Percentiles rank a stretch among this genome's conserved stretches.
Evolutionary conservation across 2,888 invertebrate genomes (phyloP).

Genomic region (Drosophila testacea): DNA sequence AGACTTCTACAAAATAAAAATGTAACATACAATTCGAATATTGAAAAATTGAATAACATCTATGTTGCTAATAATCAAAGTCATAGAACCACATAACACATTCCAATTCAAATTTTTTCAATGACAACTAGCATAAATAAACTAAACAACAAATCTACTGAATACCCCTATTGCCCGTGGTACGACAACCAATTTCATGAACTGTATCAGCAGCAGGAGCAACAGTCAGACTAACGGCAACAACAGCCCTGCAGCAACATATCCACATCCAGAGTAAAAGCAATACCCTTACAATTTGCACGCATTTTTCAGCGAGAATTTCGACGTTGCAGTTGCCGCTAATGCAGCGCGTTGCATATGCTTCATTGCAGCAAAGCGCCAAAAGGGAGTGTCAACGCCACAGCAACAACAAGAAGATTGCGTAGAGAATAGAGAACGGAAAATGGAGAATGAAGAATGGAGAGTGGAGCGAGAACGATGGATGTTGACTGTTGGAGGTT

Average conservation of each 20-base stretch:
- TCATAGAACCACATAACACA: too few relatives aligned
- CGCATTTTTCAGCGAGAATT: constrained; percentile 69
- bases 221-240: constrained; percentile 24
- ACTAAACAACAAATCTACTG: background rate
- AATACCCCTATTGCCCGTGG: constrained; percentile 29
- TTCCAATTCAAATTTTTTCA: too few relatives aligned
- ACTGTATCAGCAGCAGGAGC: constrained; percentile 15
- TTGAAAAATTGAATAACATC: too few relatives aligned
- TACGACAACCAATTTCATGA: constrained; percentile 30
- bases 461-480: constrained; percentile 18
- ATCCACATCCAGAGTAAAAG: constrained; percentile 22
- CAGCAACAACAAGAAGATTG: constrained; percentile 21
- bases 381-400: constrained; percentile 73
- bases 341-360: constrained; percentile 66
- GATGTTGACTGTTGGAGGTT: constrained; percentile 14
- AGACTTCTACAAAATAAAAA: too few relatives aligned
- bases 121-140: too few relatives aligned
- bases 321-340: constrained; percentile 38
- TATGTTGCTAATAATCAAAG: too few relatives aligned
- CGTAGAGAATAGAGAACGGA: constrained; percentile 23
- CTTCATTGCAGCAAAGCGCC: constrained; percentile 69
- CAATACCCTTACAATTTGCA: constrained; percentile 61
- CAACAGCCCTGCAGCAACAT: constrained; percentile 33
- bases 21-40: too few relatives aligned
- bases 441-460: constrained; percentile 27